These are phyloP conservation scores for Rosalia funebris DNA, from an alignment of 2,888 invertebrate genomes.

Conservation along the genomic window DNA sequence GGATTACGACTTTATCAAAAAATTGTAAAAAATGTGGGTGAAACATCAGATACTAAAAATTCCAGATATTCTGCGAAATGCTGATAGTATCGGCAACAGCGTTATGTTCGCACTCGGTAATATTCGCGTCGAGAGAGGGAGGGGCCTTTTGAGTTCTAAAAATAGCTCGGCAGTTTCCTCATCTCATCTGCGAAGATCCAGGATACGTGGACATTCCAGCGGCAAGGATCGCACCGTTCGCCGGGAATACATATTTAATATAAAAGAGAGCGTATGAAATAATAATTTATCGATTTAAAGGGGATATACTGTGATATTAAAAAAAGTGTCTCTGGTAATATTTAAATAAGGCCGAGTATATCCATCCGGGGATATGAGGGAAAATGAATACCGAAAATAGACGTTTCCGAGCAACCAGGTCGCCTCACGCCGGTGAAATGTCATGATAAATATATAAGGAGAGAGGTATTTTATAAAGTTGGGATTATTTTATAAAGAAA, in stretches of 20 bases:
- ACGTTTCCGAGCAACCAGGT: no score
- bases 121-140: conserved; percentile 40
- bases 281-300: background rate
- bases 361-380: no score
- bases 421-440: no score
- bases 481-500: no score
- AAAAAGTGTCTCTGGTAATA: background rate
- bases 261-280: background rate
- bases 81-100: conserved; percentile 2
- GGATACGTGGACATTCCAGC: conserved; percentile 15
- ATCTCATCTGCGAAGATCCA: conserved; percentile 35
- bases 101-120: conserved; percentile 34
- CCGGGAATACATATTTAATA: background rate
- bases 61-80: no score
- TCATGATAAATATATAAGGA: no score
- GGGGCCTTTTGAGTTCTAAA: conserved; percentile 47
- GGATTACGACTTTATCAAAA: no score
- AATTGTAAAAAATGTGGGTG: no score
- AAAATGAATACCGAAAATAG: no score
- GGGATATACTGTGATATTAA: background rate
- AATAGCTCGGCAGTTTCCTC: conserved; percentile 48
- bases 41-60: no score
- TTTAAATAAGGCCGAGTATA: no score
- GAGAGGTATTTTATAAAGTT: no score
- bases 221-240: background rate